phyloP scores from a whole-genome alignment of 1,140 invertebrate species.

The Oedothorax gibbosus region DNA sequence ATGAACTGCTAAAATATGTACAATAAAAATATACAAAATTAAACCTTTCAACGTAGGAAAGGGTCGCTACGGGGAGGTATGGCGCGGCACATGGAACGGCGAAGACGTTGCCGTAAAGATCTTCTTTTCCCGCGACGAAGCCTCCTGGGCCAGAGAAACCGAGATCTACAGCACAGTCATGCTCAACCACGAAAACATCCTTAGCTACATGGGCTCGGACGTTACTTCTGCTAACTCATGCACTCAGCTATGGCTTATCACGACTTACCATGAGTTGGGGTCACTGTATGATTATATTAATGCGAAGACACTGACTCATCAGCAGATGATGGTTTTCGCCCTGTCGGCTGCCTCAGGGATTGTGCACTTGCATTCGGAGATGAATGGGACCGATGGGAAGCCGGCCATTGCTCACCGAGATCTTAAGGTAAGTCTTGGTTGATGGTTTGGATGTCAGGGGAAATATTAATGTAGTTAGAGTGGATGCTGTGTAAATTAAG shows the following conservation, averaged over 20 bases:
- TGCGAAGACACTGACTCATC: constrained; percentile 78
- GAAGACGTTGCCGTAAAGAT: constrained; percentile 92
- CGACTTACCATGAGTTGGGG: constrained; percentile 91
- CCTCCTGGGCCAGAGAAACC: constrained; percentile 88
- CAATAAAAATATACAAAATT: too few relatives aligned
- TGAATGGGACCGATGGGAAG: constrained; percentile 66
- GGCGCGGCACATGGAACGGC: constrained; percentile 87
- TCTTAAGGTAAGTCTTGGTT: constrained; percentile 67
- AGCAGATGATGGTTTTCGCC: constrained; percentile 84
- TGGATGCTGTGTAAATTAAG: too few relatives aligned
- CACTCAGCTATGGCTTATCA: constrained; percentile 89
- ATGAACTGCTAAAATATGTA: too few relatives aligned
- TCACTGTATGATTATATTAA: constrained; percentile 92
- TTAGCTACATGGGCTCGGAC: constrained; percentile 90
- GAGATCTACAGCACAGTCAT: constrained; percentile 89
- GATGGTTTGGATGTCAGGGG: not conserved
- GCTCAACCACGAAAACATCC: constrained; percentile 87
- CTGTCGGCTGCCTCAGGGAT: constrained; percentile 80
- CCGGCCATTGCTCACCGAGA: constrained; percentile 74
- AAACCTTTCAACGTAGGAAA: constrained; percentile 67
- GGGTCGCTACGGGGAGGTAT: constrained; percentile 88
- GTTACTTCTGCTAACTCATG: constrained; percentile 77
- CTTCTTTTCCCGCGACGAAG: constrained; percentile 88
- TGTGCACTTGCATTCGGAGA: constrained; percentile 66
- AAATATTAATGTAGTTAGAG: too few relatives aligned